Percentiles rank a stretch among this genome's conserved stretches.
Conservation (phyloP, 2,888 invertebrate species). For the Dastarcus helophoroides region DNA sequence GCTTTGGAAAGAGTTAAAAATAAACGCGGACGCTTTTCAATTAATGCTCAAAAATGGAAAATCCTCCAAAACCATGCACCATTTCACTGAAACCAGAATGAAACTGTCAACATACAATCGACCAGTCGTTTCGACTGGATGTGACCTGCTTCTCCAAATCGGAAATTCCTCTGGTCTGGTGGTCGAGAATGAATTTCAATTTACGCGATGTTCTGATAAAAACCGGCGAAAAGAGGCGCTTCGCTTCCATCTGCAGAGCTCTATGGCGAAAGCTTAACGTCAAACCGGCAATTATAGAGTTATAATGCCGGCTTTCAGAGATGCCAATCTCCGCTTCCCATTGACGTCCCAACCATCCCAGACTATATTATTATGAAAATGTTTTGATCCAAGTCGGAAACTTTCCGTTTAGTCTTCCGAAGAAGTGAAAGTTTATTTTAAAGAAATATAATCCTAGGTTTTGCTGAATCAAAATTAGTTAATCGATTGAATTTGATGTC, state of each 20-base stretch:
- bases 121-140: constrained; percentile 12
- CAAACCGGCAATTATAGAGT: constrained; percentile 18
- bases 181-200: constrained; percentile 31
- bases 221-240: constrained; percentile 20
- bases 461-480: too few relatives aligned
- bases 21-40: constrained; percentile 30
- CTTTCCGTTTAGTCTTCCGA: too few relatives aligned
- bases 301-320: too few relatives aligned
- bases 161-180: constrained; percentile 13
- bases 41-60: constrained; percentile 36
- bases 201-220: constrained; percentile 32
- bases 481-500: too few relatives aligned
- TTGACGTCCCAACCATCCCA: too few relatives aligned
- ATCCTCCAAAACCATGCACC: constrained; percentile 33
- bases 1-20: constrained; percentile 22
- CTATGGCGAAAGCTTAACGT: constrained; percentile 16
- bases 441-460: too few relatives aligned
- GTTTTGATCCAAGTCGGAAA: too few relatives aligned
- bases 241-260: constrained; percentile 11
- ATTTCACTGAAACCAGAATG: constrained; percentile 32
- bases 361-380: too few relatives aligned
- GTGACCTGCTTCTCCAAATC: constrained; percentile 1
- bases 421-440: too few relatives aligned
- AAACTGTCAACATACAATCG: constrained; percentile 28
- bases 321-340: too few relatives aligned